These are phyloP conservation scores for Noctua pronuba DNA, from an alignment of 2,888 invertebrate species.

Conservation along the genomic window DNA sequence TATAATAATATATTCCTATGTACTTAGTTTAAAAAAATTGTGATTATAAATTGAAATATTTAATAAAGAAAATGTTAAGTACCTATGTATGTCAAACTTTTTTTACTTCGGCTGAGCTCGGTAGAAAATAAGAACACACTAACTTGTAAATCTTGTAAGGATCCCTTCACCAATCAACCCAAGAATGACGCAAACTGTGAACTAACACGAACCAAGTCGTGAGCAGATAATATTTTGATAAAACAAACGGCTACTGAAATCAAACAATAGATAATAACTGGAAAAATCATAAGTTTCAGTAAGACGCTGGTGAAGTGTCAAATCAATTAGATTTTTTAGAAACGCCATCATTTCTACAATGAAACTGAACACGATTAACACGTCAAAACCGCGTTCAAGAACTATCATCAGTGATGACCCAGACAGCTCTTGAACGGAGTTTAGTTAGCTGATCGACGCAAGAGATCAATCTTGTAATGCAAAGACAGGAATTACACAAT, in stretches of 20 bases:
- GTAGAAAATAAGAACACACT: not conserved
- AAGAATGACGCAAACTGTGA: conserved; percentile 4
- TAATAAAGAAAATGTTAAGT: conserved; percentile 69
- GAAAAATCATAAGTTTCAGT: not conserved
- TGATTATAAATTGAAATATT: conserved; percentile 73
- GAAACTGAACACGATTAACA: not conserved
- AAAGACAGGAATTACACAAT: not conserved
- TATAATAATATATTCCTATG: conserved; percentile 74
- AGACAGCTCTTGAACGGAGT: not conserved
- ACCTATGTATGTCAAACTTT: conserved; percentile 21
- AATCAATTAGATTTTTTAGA: not conserved
- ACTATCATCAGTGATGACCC: not conserved
- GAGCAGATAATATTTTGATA: conserved; percentile 23
- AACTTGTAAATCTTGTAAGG: not conserved
- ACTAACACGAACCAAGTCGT: conserved; percentile 3
- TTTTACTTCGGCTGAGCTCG: not conserved
- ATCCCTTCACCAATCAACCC: not conserved
- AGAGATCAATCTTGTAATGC: not conserved
- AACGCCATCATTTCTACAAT: not conserved
- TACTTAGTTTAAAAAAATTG: conserved; percentile 75
- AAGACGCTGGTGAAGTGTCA: not conserved
- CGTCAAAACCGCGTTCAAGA: not conserved
- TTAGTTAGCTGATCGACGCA: not conserved
- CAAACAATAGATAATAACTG: conserved; percentile 8
- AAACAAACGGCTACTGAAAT: conserved; percentile 25